These are phyloP conservation scores for Amphimedon queenslandica DNA, from an alignment of 37 sponge, comb jelly and placozoan species.

Conservation along the genomic window DNA sequence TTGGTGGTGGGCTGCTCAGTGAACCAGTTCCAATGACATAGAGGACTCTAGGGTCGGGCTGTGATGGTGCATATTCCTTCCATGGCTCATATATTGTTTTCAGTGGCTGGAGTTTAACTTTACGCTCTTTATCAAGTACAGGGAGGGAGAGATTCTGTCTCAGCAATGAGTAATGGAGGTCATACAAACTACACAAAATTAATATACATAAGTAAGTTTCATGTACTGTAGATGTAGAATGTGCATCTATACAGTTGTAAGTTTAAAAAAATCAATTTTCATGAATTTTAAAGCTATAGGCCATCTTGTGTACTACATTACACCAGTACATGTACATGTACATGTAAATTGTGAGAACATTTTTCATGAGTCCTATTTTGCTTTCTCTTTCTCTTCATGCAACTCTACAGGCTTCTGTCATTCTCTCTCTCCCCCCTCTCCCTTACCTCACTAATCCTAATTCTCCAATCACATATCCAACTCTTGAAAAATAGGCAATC, in stretches of 20 bases:
- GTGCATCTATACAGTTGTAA: no score
- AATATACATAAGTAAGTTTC: not conserved
- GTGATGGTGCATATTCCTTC: constrained; percentile 20
- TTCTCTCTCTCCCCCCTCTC: no score
- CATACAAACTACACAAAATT: constrained; percentile 33
- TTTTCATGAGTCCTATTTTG: no score
- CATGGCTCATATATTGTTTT: constrained; percentile 42
- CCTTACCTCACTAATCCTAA: constrained; percentile 66
- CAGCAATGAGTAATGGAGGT: constrained; percentile 63
- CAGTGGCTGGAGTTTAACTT: not conserved
- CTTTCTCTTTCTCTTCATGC: no score
- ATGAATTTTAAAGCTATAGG: no score
- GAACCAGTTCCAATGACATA: constrained; percentile 45
- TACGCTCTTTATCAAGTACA: not conserved
- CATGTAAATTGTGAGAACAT: no score
- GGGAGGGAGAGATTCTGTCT: constrained; percentile 25
- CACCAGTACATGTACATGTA: no score
- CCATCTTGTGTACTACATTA: no score
- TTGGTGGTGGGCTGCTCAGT: constrained; percentile 45
- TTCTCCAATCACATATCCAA: constrained; percentile 73
- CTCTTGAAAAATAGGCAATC: constrained; percentile 14
- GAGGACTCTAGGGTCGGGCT: constrained; percentile 45
- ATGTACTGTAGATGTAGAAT: no score
- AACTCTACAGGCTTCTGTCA: no score
- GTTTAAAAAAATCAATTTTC: no score